phyloP scores from a whole-genome alignment of 2,113 vertebrate genomes.

The Corydoras maculifer region DNA sequence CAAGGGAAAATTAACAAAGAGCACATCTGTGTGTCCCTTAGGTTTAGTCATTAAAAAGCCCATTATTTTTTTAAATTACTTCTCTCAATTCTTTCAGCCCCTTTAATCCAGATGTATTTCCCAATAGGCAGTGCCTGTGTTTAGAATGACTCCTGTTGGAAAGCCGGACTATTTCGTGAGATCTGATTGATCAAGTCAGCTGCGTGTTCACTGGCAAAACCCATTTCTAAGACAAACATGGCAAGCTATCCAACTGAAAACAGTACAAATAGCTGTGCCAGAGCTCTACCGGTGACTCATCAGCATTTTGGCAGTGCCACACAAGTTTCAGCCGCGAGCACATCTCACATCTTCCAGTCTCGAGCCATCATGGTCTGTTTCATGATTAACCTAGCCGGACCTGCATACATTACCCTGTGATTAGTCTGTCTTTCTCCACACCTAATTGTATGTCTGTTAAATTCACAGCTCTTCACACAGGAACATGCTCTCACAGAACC shows the following conservation, averaged over 20 bases:
- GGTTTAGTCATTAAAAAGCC: constrained; percentile 83
- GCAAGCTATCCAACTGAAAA: constrained; percentile 36
- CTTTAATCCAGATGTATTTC: constrained; percentile 78
- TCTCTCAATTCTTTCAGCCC: constrained; percentile 75
- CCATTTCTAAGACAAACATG: constrained; percentile 52
- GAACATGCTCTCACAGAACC: constrained; percentile 2
- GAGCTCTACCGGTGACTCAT: constrained; percentile 36
- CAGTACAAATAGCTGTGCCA: constrained; percentile 42
- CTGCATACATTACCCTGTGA: constrained; percentile 38
- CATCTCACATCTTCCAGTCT: constrained; percentile 20
- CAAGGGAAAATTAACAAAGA: constrained; percentile 81
- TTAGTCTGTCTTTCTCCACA: constrained; percentile 33
- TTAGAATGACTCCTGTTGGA: constrained; percentile 71
- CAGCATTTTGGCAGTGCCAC: constrained; percentile 16
- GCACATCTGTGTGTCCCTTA: constrained; percentile 79
- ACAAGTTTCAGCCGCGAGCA: constrained; percentile 25
- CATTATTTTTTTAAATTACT: constrained; percentile 85
- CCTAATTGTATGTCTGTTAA: constrained; percentile 27
- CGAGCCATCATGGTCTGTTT: constrained; percentile 22
- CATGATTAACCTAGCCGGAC: constrained; percentile 37
- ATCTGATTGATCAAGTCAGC: constrained; percentile 55
- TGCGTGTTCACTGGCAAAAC: constrained; percentile 48
- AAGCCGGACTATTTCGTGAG: constrained; percentile 64
- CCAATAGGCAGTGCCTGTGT: constrained; percentile 68
- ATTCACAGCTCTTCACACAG: constrained; percentile 15